Conservation (phyloP, 2,113 vertebrate species). For the Apistogramma diplotaenia region DNA sequence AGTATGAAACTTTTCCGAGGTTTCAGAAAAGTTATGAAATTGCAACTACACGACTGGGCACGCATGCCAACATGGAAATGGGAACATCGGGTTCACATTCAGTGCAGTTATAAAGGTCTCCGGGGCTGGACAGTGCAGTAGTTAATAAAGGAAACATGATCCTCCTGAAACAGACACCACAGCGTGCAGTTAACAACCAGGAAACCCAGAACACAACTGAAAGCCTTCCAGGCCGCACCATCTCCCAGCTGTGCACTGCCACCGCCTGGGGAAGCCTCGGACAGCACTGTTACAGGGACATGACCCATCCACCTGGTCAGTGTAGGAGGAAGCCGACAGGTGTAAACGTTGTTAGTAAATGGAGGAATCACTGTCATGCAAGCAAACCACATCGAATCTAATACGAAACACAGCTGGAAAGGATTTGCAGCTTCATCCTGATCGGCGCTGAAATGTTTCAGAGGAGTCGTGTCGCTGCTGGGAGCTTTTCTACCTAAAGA, state of each 20-base stretch:
- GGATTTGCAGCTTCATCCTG: background rate
- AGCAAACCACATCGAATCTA: slow-evolving; percentile 27
- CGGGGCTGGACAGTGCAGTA: slow-evolving; percentile 7
- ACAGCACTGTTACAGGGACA: background rate
- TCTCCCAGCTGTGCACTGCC: background rate
- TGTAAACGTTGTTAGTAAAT: slow-evolving; percentile 51
- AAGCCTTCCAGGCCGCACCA: slow-evolving; percentile 10
- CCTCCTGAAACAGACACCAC: slow-evolving; percentile 57
- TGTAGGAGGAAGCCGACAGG: slow-evolving; percentile 24
- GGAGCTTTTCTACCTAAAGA: background rate
- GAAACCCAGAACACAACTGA: slow-evolving; percentile 24
- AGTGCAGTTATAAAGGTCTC: slow-evolving; percentile 50
- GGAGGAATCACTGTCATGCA: slow-evolving; percentile 57
- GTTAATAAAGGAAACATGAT: slow-evolving; percentile 51
- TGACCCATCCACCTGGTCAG: slow-evolving; percentile 52
- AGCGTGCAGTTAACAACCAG: slow-evolving; percentile 65
- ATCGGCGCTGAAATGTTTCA: slow-evolving; percentile 22
- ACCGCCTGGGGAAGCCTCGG: background rate
- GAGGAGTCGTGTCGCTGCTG: background rate
- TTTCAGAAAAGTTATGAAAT: background rate
- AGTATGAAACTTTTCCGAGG: background rate
- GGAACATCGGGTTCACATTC: slow-evolving; percentile 29
- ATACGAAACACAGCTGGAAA: background rate
- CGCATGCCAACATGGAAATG: slow-evolving; percentile 31
- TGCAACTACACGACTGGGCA: background rate